A percentile compares a stretch with the other conserved stretches of the same genome.
phyloP scores from a whole-genome alignment of 2,888 invertebrate genomes.

The Ecliptopera silaceata region DNA sequence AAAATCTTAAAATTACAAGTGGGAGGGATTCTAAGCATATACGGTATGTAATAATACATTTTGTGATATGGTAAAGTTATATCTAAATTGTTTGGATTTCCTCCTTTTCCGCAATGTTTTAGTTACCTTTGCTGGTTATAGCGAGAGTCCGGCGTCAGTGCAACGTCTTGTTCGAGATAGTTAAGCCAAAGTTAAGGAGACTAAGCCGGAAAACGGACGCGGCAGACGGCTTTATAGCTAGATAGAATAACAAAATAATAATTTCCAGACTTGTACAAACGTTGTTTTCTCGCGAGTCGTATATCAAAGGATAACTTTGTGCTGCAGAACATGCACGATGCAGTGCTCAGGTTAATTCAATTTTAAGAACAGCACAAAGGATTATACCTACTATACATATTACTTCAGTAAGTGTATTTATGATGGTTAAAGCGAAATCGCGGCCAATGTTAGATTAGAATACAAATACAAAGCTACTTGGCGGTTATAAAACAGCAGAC shows the following conservation, averaged over 20 bases:
- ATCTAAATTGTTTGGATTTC: no score
- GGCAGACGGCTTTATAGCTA: slow-evolving; percentile 31
- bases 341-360: slow-evolving; percentile 9
- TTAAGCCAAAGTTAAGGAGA: slow-evolving; percentile 38
- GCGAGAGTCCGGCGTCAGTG: slow-evolving; percentile 24
- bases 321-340: slow-evolving; percentile 19
- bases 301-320: slow-evolving; percentile 27
- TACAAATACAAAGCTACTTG: neutral
- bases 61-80: no score
- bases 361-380: slow-evolving; percentile 8
- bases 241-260: slow-evolving; percentile 37
- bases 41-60: neutral
- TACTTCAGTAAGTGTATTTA: neutral
- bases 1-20: no score
- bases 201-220: slow-evolving; percentile 39
- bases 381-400: neutral
- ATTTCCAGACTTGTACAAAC: slow-evolving; percentile 30
- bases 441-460: neutral
- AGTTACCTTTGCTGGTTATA: slow-evolving; percentile 31
- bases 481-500: slow-evolving; percentile 6
- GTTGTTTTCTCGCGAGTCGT: slow-evolving; percentile 29
- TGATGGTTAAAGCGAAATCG: neutral
- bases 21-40: neutral
- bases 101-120: slow-evolving; percentile 9
- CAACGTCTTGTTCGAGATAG: slow-evolving; percentile 36